Evolutionary conservation across 2,113 vertebrate genomes (phyloP).

Genomic region (Chitala chitala): DNA sequence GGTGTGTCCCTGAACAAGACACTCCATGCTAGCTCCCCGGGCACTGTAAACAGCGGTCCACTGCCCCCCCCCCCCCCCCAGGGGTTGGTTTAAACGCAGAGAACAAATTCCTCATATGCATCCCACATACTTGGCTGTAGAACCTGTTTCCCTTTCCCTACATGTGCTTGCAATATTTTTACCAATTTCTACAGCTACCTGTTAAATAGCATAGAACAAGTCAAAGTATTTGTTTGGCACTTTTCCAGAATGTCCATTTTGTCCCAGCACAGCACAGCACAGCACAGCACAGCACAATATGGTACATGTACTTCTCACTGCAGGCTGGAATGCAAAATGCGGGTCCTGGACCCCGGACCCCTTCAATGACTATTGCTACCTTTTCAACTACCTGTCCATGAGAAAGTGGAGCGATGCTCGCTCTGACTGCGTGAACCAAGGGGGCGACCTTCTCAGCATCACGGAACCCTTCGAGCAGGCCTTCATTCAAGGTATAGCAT

Average conservation of each 20-base stretch:
- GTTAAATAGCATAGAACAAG: too few species aligned
- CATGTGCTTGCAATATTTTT: too few species aligned
- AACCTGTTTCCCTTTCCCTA: too few species aligned
- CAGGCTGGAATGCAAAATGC: slow-evolving; percentile 68
- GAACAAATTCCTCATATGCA: too few species aligned
- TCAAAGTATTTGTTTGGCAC: neutral
- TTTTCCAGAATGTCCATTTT: too few species aligned
- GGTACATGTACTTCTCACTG: neutral
- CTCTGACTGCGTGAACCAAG: slow-evolving; percentile 63
- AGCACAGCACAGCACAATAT: neutral
- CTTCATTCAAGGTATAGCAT: slow-evolving; percentile 56
- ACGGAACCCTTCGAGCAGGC: slow-evolving; percentile 59
- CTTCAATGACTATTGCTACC: slow-evolving; percentile 67
- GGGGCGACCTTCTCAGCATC: slow-evolving; percentile 64
- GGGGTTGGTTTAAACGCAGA: too few species aligned
- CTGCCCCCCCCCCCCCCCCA: too few species aligned
- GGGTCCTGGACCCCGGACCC: slow-evolving; percentile 59
- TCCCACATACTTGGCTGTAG: too few species aligned
- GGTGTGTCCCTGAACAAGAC: too few species aligned
- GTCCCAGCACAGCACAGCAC: neutral
- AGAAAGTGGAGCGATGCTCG: slow-evolving; percentile 63
- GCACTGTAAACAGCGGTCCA: too few species aligned
- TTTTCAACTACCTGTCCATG: slow-evolving; percentile 54
- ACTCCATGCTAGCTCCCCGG: too few species aligned
- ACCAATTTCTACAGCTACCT: too few species aligned